Base-by-base conservation (phyloP, 2,113 vertebrate species). In the Lagopus muta region DNA sequence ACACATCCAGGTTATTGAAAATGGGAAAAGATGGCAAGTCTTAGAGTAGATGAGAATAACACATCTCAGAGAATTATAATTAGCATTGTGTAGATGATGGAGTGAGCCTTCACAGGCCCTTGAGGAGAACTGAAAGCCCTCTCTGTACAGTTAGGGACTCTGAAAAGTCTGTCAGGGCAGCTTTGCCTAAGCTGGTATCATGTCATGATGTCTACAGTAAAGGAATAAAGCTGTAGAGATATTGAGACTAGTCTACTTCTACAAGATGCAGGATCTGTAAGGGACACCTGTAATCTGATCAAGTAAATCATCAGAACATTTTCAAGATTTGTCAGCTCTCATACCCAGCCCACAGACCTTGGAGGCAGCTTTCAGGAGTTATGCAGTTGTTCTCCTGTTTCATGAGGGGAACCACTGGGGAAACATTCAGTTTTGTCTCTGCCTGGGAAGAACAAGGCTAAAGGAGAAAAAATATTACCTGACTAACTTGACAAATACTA, bases 101-200 rank as follows among this genome's bases (percentile, higher is more conserved):
- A 69, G 34, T 10, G 61, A 93, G 21, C 10, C 78, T 85, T 91
- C 79, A 80, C 86, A 93, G 75, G 36, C 24, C 28, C 45, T 28
- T 0, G 2, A 86, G 32, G 52, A 78, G 90, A 93, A 30, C 25
- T 38, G 79, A 0, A 5, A 91, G 67, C 57, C 72, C n/a, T 71
- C 28, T 65, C 50, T 27, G 36, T 11, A 12, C 0, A 0, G 11
- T 69, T 86, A 40, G 3, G 21, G 48, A 32, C n/a, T 62, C 89
- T 22, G 27, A 90, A 82, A 2, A 90, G 66, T 45, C 66, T 1
- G 1, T 66, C 70, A 69, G 32, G 70, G 30, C 42, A 81, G 76
- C 28, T 90, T 88, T 94, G 77, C 69, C 80, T 86, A 95, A 91
- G 87, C 4, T 32, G 25, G 10, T 47, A 32, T 89, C 87, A 75